phyloP scores from a whole-genome alignment of 1,140 invertebrate genomes.

The Drosophila bocki region DNA sequence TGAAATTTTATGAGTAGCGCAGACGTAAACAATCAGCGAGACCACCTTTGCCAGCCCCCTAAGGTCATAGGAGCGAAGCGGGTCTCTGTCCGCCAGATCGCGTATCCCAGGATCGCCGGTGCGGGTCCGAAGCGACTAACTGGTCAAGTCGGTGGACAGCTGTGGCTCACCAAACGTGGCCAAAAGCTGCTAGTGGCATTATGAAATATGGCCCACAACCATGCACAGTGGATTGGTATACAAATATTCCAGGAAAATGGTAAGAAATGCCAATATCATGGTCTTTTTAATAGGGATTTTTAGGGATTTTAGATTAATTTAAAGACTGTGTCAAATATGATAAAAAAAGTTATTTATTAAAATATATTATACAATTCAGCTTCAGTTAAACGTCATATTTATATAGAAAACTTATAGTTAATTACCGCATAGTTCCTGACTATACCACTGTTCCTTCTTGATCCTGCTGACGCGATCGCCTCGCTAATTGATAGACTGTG shows the following conservation, averaged over 20 bases:
- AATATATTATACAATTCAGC: not conserved
- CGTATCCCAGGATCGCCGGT: constrained; percentile 10
- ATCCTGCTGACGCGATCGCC: constrained; percentile 56
- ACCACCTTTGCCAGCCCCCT: constrained; percentile 82
- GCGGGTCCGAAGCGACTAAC: constrained; percentile 11
- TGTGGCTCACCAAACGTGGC: constrained; percentile 42
- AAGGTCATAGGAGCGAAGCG: constrained; percentile 66
- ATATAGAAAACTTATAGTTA: not conserved
- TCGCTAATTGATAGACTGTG: constrained; percentile 82
- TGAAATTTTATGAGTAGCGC: constrained; percentile 84
- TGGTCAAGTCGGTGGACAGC: constrained; percentile 46
- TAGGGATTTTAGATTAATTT: no score
- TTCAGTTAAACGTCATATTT: not conserved
- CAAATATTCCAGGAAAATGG: not conserved
- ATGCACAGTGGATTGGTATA: constrained; percentile 39
- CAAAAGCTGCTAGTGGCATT: constrained; percentile 42
- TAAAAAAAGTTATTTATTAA: not conserved
- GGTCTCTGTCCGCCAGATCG: constrained; percentile 37
- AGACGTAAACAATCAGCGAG: constrained; percentile 81
- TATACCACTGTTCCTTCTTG: constrained; percentile 35
- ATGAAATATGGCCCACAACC: constrained; percentile 62
- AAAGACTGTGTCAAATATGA: no score
- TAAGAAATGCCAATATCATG: no score
- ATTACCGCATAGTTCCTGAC: not conserved
- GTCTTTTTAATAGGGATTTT: no score